Conservation (phyloP, 1,140 invertebrate species). For the Magallana ariakensis region DNA sequence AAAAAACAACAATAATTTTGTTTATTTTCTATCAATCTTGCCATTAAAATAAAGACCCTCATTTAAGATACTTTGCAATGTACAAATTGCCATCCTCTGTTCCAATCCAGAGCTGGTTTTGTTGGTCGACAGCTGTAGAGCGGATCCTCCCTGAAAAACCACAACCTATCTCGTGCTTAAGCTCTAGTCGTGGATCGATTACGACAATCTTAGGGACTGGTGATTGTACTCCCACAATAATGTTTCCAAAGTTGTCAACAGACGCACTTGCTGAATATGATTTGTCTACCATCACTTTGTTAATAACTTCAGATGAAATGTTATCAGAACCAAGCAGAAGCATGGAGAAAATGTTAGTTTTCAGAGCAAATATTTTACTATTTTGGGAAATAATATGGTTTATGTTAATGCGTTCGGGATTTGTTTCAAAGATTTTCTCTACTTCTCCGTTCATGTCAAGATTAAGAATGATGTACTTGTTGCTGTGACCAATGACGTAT, state of each 20-base stretch:
- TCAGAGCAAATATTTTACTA: background rate
- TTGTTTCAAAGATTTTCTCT: background rate
- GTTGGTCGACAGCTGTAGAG: background rate
- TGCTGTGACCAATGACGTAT: background rate
- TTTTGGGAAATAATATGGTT: background rate
- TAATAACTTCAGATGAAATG: background rate
- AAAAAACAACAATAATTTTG: too few species aligned
- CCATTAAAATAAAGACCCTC: background rate
- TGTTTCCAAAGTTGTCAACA: background rate
- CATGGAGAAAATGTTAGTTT: background rate
- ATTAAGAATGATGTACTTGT: background rate
- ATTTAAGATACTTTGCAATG: background rate
- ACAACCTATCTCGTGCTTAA: background rate
- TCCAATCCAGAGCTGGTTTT: background rate
- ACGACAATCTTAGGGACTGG: background rate
- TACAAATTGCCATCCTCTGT: background rate
- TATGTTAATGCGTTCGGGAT: background rate
- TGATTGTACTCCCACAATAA: background rate
- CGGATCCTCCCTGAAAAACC: background rate
- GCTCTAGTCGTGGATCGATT: background rate
- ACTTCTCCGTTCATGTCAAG: background rate
- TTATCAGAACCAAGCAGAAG: background rate
- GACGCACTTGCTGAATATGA: constrained; percentile 10
- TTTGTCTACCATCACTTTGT: background rate
- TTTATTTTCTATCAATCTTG: too few species aligned